Conservation (phyloP, 2,113 vertebrate genomes). For the Heterocephalus glaber region DNA sequence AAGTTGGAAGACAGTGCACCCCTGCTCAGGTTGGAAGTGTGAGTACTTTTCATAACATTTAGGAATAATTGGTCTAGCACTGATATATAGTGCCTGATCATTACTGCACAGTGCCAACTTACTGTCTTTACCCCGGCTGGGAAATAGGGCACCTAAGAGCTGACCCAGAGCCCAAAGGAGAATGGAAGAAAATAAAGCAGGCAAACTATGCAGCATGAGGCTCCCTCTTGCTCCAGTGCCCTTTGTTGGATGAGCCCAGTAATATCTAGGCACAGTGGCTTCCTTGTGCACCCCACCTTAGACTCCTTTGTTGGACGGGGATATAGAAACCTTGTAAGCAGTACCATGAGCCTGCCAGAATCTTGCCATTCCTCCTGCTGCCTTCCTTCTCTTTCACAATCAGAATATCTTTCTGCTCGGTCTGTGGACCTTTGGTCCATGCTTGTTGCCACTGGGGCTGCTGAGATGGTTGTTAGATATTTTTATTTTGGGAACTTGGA, state of each 20-base stretch:
- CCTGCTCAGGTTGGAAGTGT: background rate
- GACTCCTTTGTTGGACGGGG: background rate
- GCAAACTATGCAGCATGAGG: rapidly evolving
- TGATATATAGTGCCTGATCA: background rate
- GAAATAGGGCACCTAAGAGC: background rate
- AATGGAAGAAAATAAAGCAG: background rate
- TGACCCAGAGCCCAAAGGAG: background rate
- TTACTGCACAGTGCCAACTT: background rate
- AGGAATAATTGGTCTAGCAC: background rate
- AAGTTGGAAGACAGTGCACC: too few relatives aligned
- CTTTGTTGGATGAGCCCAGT: background rate
- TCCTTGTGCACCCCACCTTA: background rate
- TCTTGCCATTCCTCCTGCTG: background rate
- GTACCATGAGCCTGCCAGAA: too few relatives aligned
- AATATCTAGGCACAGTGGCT: background rate
- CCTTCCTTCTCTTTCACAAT: background rate
- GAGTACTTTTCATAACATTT: background rate
- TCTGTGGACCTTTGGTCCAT: background rate
- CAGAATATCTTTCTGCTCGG: background rate
- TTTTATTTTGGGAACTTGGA: background rate
- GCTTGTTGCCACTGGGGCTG: background rate
- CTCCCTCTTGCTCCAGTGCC: background rate
- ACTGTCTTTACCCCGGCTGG: background rate
- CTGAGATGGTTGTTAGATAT: background rate
- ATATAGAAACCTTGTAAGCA: background rate